Evolutionary conservation across 1,140 invertebrate genomes (phyloP).

Genomic region (Akabosia matsudoensis): DNA sequence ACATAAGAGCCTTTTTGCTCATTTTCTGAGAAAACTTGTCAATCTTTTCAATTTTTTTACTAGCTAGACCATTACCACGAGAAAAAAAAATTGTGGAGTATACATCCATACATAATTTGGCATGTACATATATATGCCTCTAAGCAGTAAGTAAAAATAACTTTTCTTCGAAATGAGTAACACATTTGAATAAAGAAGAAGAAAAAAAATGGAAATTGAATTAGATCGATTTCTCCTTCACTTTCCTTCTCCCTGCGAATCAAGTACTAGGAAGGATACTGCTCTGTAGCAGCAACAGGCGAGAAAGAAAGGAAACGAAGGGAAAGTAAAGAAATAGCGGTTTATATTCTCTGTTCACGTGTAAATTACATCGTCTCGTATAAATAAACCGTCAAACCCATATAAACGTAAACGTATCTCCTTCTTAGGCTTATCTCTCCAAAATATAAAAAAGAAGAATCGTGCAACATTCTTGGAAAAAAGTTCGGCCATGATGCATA

Average conservation of each 20-base stretch:
- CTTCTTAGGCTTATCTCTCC: background rate
- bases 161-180: background rate
- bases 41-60: too few species aligned
- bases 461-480: too few species aligned
- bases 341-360: background rate
- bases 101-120: too few species aligned
- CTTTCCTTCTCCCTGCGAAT: background rate
- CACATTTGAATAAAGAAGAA: background rate
- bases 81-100: too few species aligned
- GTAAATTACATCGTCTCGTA: background rate
- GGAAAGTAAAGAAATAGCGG: background rate
- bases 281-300: background rate
- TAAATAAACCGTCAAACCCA: background rate
- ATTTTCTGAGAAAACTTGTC: too few species aligned
- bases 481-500: too few species aligned
- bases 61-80: too few species aligned
- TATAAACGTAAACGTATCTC: background rate
- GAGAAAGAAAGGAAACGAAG: too few species aligned
- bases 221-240: background rate
- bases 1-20: too few species aligned
- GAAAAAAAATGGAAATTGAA: background rate
- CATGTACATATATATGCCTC: background rate
- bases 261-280: background rate
- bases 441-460: background rate
- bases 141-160: background rate